Evolutionary conservation across 2,797 vertebrate genomes (phyloP).

Genomic region (Danio kyathit): DNA sequence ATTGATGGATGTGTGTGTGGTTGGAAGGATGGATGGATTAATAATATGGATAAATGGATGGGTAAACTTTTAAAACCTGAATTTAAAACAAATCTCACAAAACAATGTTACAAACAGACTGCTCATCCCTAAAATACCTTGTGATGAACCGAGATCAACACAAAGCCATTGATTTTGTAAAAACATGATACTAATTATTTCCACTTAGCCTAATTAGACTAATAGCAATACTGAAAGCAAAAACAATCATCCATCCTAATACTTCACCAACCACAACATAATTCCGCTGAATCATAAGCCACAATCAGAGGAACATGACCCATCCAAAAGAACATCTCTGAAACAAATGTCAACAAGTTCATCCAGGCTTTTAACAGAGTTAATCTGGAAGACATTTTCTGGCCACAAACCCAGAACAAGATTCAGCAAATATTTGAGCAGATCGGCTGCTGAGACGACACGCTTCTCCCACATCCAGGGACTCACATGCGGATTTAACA

Average conservation of each 20-base stretch:
- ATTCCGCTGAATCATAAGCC: neutral
- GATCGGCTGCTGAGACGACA: constrained; percentile 34
- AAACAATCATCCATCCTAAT: neutral
- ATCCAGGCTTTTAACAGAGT: constrained; percentile 24
- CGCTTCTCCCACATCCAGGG: constrained; percentile 7
- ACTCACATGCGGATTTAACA: constrained; percentile 35
- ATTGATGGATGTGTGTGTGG: too few relatives aligned
- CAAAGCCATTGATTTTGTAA: neutral
- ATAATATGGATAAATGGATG: too few relatives aligned
- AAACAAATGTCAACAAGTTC: constrained; percentile 53
- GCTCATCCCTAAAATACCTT: too few relatives aligned
- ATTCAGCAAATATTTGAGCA: constrained; percentile 58
- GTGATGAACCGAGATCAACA: too few relatives aligned
- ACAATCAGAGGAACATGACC: neutral
- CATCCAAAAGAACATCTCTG: constrained; percentile 22
- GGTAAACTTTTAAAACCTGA: too few relatives aligned
- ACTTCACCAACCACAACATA: neutral
- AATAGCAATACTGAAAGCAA: neutral
- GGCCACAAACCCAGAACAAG: constrained; percentile 61
- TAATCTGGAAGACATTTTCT: constrained; percentile 61
- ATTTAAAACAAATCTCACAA: too few relatives aligned
- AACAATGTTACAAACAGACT: too few relatives aligned
- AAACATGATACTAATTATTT: neutral
- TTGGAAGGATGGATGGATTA: too few relatives aligned
- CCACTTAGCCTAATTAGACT: too few relatives aligned